Percentiles rank a stretch among this genome's conserved stretches.
Conservation (phyloP, 2,888 invertebrate species). For the Octonoba sinensis region DNA sequence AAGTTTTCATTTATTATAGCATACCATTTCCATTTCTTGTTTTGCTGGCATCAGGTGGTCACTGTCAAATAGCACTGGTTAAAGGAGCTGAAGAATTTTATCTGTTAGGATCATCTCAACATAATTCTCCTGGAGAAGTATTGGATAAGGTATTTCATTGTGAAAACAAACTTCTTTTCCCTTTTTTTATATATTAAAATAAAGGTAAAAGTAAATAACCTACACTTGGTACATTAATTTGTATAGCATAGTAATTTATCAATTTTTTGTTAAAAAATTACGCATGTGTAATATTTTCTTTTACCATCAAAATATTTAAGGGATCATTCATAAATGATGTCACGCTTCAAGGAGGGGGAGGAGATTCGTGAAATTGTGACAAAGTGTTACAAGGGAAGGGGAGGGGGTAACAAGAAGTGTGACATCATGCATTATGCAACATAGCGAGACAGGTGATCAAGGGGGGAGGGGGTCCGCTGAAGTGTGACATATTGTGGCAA, state of each 20-base stretch:
- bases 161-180: not conserved
- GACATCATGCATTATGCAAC: too few relatives aligned
- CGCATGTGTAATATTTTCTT: not conserved
- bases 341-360: too few relatives aligned
- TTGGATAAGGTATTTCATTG: conserved; percentile 83
- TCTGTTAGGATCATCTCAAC: conserved; percentile 83
- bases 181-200: too few relatives aligned
- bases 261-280: not conserved
- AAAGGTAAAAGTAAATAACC: too few relatives aligned
- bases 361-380: too few relatives aligned
- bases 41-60: conserved; percentile 92
- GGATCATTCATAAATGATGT: not conserved
- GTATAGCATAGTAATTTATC: not conserved
- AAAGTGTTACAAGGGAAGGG: too few relatives aligned
- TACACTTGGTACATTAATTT: not conserved
- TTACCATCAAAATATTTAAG: not conserved
- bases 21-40: conserved; percentile 85
- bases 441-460: too few relatives aligned
- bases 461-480: too few relatives aligned
- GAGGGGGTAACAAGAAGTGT: too few relatives aligned
- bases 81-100: conserved; percentile 80
- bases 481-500: too few relatives aligned
- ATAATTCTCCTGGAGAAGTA: conserved; percentile 93
- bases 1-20: too few relatives aligned
- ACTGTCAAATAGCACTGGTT: conserved; percentile 76